A percentile compares a stretch with the other conserved stretches of the same genome.
Conservation (phyloP, 2,888 invertebrate species). For the Cerastoderma edule region DNA sequence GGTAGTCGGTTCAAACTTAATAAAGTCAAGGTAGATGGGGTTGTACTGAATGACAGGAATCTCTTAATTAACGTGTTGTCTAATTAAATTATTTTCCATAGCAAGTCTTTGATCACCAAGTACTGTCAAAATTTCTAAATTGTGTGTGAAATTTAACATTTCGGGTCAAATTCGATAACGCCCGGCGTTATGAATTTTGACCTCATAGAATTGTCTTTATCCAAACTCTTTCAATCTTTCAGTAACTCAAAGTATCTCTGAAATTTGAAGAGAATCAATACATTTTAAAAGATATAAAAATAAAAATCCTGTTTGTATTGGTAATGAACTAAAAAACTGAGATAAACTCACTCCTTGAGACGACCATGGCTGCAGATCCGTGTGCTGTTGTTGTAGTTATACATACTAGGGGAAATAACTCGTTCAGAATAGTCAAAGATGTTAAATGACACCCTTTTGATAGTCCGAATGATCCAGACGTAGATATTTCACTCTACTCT, state of each 20-base stretch:
- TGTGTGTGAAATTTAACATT: too few relatives aligned
- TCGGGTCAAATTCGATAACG: too few relatives aligned
- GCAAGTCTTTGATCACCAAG: not conserved
- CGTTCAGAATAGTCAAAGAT: too few relatives aligned
- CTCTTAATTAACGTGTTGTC: not conserved
- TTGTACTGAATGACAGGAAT: not conserved
- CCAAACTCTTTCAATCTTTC: not conserved
- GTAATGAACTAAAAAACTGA: not conserved
- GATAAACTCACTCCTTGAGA: slow-evolving; percentile 11
- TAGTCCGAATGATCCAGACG: too few relatives aligned
- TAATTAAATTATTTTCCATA: not conserved
- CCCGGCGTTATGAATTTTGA: slow-evolving; percentile 27
- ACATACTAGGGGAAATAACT: too few relatives aligned
- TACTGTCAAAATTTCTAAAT: not conserved
- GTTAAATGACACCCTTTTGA: too few relatives aligned
- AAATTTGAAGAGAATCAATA: too few relatives aligned
- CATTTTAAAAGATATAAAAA: not conserved
- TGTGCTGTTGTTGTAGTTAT: too few relatives aligned
- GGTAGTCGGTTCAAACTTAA: not conserved
- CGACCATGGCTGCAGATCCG: slow-evolving; percentile 11
- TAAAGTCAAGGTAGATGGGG: not conserved
- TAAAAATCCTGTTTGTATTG: not conserved
- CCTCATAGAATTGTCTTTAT: not conserved
- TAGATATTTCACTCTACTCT: too few relatives aligned
- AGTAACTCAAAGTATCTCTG: not conserved